These are phyloP conservation scores for Pammene fasciana DNA, from an alignment of 2,888 invertebrate genomes.

Conservation along the genomic window DNA sequence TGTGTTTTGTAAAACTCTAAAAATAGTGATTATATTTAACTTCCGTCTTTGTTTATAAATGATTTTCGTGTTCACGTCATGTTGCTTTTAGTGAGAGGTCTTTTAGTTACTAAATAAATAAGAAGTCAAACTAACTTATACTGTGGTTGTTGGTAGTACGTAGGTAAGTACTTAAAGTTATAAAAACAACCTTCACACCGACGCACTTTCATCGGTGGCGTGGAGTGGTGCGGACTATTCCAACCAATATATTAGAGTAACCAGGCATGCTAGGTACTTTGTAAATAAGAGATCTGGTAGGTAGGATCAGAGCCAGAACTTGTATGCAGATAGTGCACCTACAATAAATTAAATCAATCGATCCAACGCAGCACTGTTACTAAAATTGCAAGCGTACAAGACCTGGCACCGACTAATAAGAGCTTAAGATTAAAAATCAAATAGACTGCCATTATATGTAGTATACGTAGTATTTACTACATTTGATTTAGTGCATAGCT, in stretches of 20 bases:
- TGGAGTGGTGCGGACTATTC: constrained; percentile 17
- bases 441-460: too few relatives aligned
- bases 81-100: too few relatives aligned
- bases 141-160: constrained; percentile 7
- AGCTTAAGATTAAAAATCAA: too few relatives aligned
- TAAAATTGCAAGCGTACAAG: too few relatives aligned
- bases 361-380: too few relatives aligned
- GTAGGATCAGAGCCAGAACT: not conserved
- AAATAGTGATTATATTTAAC: not conserved
- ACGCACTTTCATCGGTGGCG: constrained; percentile 26
- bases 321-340: too few relatives aligned
- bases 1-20: not conserved
- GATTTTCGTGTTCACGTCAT: too few relatives aligned
- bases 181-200: constrained; percentile 21
- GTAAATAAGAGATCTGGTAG: not conserved
- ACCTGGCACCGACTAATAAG: too few relatives aligned
- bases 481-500: too few relatives aligned
- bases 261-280: not conserved
- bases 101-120: not conserved
- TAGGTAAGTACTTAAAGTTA: constrained; percentile 10
- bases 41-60: too few relatives aligned
- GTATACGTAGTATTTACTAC: too few relatives aligned
- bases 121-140: not conserved
- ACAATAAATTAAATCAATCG: too few relatives aligned
- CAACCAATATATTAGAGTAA: constrained; percentile 17